These are phyloP conservation scores for Yponomeuta sedellus DNA, from an alignment of 2,888 invertebrate species.

Conservation along the genomic window DNA sequence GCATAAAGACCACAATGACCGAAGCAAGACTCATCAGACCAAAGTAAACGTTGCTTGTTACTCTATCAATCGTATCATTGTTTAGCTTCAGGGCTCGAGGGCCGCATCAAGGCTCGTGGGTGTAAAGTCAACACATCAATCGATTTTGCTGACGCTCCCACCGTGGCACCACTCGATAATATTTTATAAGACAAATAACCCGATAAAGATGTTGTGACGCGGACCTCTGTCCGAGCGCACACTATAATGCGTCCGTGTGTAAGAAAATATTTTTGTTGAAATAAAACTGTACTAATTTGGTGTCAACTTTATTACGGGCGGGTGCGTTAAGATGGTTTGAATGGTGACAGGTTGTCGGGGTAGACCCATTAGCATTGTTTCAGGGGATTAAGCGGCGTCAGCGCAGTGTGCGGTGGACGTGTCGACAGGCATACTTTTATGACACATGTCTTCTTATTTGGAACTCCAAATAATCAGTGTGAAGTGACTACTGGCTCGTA, in stretches of 20 bases:
- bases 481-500: slow-evolving; percentile 62
- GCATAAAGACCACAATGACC: slow-evolving; percentile 39
- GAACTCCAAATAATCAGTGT: slow-evolving; percentile 50
- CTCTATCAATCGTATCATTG: slow-evolving; percentile 71
- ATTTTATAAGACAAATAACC: slow-evolving; percentile 77
- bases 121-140: slow-evolving; percentile 69
- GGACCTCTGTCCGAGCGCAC: slow-evolving; percentile 76
- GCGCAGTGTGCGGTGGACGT: slow-evolving; percentile 45
- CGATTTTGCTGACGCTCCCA: slow-evolving; percentile 73
- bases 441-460: slow-evolving; percentile 60
- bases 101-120: slow-evolving; percentile 69
- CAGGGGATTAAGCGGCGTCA: slow-evolving; percentile 68
- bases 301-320: slow-evolving; percentile 71
- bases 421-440: slow-evolving; percentile 69
- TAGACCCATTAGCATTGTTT: slow-evolving; percentile 76
- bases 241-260: slow-evolving; percentile 73
- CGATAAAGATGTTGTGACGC: slow-evolving; percentile 77
- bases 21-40: slow-evolving; percentile 53
- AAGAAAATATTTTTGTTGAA: slow-evolving; percentile 68
- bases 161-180: slow-evolving; percentile 70
- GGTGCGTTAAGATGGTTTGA: slow-evolving; percentile 68
- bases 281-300: slow-evolving; percentile 65
- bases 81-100: slow-evolving; percentile 66
- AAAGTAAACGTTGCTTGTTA: slow-evolving; percentile 71
- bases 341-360: slow-evolving; percentile 64